Evolutionary conservation across 2,113 vertebrate genomes (phyloP), one percentile per base, ranked within the genome.

Genomic region (Plotosus lineatus): DNA sequence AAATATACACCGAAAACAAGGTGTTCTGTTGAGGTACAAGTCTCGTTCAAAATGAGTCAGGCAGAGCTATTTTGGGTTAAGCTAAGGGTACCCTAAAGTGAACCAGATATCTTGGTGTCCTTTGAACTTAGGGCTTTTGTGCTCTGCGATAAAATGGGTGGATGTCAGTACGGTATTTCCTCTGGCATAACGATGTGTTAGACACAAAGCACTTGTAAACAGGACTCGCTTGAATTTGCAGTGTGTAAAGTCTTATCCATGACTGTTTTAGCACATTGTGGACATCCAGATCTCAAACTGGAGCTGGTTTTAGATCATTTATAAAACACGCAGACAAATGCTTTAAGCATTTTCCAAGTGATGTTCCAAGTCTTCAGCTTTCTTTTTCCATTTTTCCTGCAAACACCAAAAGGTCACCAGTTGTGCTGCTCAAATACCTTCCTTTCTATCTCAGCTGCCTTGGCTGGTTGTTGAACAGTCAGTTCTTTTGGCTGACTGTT

Each of bases 171-270:
- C 76, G 65, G 60, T 77, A 51, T 83, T 46, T 85, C 78, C 42
- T 76, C 8, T 75, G 72, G 78, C 50, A 83, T 44, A 26, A 40
- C 21, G 3, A 55, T 42, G 63, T 83, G 66, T 68, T 33, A 28
- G 69, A 51, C 46, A 36, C 75, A 60, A 83, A 88, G 89, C 94
- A 94, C 91, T 93, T 94, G 94, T 89, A 90, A 84, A 89, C 87
- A 14, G 78, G 87, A 77, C 88, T 90, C 92, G 91, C 85, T 46
- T 90, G 89, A 88, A 94, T 94, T 93, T 91, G 90, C 93, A 92
- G 92, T 80, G 90, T 93, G 90, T 91, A 89, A 94, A 91, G 92
- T 94, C 90, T 87, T 91, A 89, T 90, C 91, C 79, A 58, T 87
- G 88, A 91, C 90, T 89, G 92, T 93, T 90, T 89, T 89, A 88